A percentile compares a stretch with the other conserved stretches of the same genome.
Evolutionary conservation across 2,113 vertebrate species (phyloP).

Genomic region (Oxyruncus cristatus): DNA sequence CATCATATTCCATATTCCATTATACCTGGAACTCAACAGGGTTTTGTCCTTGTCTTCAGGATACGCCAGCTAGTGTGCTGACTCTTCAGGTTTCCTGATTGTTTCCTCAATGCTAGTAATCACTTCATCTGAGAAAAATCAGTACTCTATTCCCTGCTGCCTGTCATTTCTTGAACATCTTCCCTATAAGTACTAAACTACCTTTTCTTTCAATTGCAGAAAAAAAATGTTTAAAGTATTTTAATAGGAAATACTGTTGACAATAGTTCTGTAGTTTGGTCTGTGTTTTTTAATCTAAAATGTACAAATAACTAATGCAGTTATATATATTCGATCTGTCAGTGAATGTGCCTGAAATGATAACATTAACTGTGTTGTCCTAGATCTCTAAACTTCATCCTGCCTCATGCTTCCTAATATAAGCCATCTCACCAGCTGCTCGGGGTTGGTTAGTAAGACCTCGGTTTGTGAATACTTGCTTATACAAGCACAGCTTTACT

Average conservation of each 20-base stretch:
- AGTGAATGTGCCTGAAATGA: background rate
- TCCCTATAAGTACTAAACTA: background rate
- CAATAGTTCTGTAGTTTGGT: background rate
- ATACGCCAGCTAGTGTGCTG: background rate
- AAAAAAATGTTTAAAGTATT: background rate
- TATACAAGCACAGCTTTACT: background rate
- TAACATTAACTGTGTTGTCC: background rate
- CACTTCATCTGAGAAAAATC: slow-evolving; percentile 17
- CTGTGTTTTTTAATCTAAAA: background rate
- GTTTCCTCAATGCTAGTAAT: slow-evolving; percentile 17
- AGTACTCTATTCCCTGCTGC: background rate
- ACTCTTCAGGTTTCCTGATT: background rate
- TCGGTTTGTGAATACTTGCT: background rate
- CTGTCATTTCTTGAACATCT: background rate
- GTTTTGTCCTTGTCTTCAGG: slow-evolving; percentile 40
- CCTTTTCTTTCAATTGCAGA: background rate
- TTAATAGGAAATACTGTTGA: background rate
- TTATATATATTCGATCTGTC: background rate
- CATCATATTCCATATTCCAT: background rate
- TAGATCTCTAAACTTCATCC: background rate
- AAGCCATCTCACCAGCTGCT: slow-evolving; percentile 26
- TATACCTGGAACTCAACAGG: background rate
- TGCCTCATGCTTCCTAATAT: background rate
- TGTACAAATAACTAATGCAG: background rate
- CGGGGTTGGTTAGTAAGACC: background rate